phyloP scores from a whole-genome alignment of 2,888 invertebrate species.

The Calameuta pallipes region DNA sequence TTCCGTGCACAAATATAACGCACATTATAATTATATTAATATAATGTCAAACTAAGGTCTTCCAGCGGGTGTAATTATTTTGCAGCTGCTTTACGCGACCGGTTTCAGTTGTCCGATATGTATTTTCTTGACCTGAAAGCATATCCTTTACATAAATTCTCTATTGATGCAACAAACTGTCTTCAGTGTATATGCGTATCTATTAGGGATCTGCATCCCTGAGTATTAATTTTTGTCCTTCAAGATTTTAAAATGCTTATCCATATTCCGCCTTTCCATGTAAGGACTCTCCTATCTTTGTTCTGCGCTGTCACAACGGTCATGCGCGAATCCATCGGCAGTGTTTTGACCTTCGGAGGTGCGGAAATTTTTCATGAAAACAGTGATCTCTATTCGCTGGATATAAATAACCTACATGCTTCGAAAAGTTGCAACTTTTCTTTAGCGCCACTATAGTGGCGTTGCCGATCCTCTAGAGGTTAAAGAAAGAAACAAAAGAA shows the following conservation, averaged over 20 bases:
- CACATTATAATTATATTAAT: too few relatives aligned
- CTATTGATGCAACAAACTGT: neutral
- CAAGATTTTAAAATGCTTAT: neutral
- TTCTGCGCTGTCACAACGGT: neutral
- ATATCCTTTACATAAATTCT: neutral
- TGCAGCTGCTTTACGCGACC: neutral
- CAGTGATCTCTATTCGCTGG: too few relatives aligned
- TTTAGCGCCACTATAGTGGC: too few relatives aligned
- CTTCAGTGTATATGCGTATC: neutral
- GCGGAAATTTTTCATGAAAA: too few relatives aligned
- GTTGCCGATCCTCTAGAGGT: too few relatives aligned
- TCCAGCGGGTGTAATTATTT: neutral
- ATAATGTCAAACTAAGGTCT: neutral
- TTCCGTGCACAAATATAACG: neutral
- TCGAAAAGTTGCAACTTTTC: too few relatives aligned
- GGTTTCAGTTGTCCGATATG: conserved; percentile 5
- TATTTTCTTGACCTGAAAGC: conserved; percentile 46
- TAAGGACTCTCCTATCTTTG: neutral
- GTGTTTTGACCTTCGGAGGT: neutral
- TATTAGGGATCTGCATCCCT: neutral
- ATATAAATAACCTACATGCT: too few relatives aligned
- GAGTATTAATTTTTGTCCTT: neutral
- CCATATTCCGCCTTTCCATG: neutral
- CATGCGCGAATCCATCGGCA: neutral
- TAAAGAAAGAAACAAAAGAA: neutral